phyloP scores from a whole-genome alignment of 30 jellyfish, hydroid and myxozoan species.

The Hydractinia echinata region DNA sequence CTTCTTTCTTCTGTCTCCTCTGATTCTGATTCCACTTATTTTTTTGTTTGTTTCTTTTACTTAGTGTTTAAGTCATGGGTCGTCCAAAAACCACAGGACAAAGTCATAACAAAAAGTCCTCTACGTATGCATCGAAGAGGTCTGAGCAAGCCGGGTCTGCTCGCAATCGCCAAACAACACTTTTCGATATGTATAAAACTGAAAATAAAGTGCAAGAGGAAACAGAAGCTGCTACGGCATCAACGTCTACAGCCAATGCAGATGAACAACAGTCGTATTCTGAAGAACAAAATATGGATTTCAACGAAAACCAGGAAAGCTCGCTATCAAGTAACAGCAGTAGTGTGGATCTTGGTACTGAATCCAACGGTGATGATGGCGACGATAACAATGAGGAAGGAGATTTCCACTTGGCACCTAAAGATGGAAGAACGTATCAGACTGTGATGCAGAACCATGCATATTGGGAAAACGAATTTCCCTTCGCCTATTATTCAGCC shows the following conservation, averaged over 20 bases:
- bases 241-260: constrained; percentile 2
- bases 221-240: background rate
- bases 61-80: too few species aligned
- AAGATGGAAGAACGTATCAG: constrained; percentile 1
- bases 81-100: too few species aligned
- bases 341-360: background rate
- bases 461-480: constrained; percentile 12
- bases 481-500: background rate
- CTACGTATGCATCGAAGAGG: too few species aligned
- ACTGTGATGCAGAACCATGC: background rate
- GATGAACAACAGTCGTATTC: background rate
- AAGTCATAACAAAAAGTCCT: too few species aligned
- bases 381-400: background rate
- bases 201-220: background rate
- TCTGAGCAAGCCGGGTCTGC: too few species aligned
- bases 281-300: too few species aligned
- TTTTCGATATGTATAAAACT: constrained; percentile 8
- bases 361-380: background rate
- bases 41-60: too few species aligned
- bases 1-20: too few species aligned
- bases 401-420: background rate
- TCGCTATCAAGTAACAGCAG: background rate
- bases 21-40: too few species aligned
- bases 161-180: background rate
- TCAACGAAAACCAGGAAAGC: background rate